Conservation (phyloP, 53 echinoderm and acorn worm genomes). For the Patiria pectinifera region DNA sequence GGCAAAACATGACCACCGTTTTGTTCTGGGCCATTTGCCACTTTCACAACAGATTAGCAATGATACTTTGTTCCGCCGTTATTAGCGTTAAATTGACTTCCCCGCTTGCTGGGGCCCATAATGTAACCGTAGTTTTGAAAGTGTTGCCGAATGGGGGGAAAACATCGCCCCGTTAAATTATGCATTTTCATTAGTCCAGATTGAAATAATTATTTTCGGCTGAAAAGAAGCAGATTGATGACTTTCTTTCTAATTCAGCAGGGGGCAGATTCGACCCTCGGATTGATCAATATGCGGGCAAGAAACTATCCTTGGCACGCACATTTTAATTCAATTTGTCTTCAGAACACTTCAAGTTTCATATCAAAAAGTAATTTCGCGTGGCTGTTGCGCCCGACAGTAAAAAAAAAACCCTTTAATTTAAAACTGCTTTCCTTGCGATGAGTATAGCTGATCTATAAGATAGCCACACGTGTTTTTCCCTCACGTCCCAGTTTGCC, state of each 20-base stretch:
- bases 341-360: neutral
- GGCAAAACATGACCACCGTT: slow-evolving; percentile 31
- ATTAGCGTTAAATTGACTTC: slow-evolving; percentile 52
- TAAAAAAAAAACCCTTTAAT: neutral
- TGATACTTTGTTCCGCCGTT: slow-evolving; percentile 58
- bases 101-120: neutral
- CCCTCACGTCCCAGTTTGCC: slow-evolving; percentile 2
- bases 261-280: neutral
- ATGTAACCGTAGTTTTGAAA: slow-evolving; percentile 40
- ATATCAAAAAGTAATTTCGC: slow-evolving; percentile 20
- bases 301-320: neutral
- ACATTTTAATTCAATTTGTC: slow-evolving; percentile 8
- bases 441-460: slow-evolving; percentile 6
- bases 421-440: neutral
- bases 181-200: slow-evolving; percentile 33
- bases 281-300: neutral
- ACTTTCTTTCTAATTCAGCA: neutral
- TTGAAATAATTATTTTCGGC: slow-evolving; percentile 7
- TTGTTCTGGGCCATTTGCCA: slow-evolving; percentile 62
- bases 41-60: slow-evolving; percentile 53
- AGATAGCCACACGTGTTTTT: slow-evolving; percentile 30
- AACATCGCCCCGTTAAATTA: slow-evolving; percentile 17
- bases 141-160: slow-evolving; percentile 36
- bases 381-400: neutral
- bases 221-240: slow-evolving; percentile 19